phyloP scores from a whole-genome alignment of 2,797 vertebrate species.

The Amphiprion clarkii region DNA sequence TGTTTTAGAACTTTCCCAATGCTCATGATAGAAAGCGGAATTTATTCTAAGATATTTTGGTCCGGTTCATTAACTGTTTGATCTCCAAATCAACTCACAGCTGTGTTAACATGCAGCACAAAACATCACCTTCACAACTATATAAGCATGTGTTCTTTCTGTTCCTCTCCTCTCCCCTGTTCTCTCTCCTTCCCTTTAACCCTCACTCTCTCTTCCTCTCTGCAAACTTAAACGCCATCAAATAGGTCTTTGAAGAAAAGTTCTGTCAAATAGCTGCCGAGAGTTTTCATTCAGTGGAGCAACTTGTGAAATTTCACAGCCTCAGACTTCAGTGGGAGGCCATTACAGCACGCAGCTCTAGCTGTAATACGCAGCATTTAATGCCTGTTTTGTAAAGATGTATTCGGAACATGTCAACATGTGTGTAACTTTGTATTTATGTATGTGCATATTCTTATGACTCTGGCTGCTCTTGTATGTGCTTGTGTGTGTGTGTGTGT shows the following conservation, averaged over 20 bases:
- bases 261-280: constrained; percentile 63
- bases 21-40: background rate
- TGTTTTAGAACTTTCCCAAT: background rate
- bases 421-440: constrained; percentile 62
- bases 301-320: constrained; percentile 70
- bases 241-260: constrained; percentile 76
- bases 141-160: constrained; percentile 16
- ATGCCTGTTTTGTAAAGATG: constrained; percentile 56
- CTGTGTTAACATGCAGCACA: constrained; percentile 24
- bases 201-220: constrained; percentile 17
- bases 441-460: constrained; percentile 57
- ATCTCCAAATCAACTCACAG: constrained; percentile 9
- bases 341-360: constrained; percentile 49
- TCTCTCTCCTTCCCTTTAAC: background rate
- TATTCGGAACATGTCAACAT: constrained; percentile 61
- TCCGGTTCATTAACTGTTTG: constrained; percentile 14
- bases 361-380: constrained; percentile 50
- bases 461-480: constrained; percentile 13
- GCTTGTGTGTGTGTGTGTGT: background rate
- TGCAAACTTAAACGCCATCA: constrained; percentile 61
- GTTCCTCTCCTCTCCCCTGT: background rate
- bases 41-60: background rate
- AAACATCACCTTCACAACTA: constrained; percentile 12
- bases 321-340: constrained; percentile 58
- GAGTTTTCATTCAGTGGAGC: constrained; percentile 63